A percentile compares a stretch with the other conserved stretches of the same genome.
Conservation (phyloP, 2,113 vertebrate genomes). For the Pleuronectes platessa region DNA sequence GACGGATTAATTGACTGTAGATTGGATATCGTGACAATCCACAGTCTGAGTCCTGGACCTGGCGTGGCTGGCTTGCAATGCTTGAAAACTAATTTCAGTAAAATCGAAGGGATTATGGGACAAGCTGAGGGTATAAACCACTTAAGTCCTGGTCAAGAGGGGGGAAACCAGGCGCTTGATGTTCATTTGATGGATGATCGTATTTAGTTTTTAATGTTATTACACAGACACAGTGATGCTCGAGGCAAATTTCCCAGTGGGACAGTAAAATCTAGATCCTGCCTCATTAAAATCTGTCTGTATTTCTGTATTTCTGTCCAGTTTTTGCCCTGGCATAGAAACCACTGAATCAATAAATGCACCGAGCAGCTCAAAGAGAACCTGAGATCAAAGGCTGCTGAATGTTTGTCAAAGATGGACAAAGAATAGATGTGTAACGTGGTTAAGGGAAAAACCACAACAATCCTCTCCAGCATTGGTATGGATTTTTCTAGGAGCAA, state of each 20-base stretch:
- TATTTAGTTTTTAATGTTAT: no score
- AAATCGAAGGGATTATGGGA: constrained; percentile 16
- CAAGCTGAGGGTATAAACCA: background rate
- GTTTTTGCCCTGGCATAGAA: no score
- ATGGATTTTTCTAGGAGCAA: background rate
- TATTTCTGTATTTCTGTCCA: background rate
- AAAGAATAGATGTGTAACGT: background rate
- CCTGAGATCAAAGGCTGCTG: background rate
- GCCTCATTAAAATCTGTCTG: background rate
- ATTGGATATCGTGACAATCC: constrained; percentile 36
- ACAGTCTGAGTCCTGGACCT: constrained; percentile 16
- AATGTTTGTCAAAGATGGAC: background rate
- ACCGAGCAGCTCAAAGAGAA: background rate
- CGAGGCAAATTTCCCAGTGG: no score
- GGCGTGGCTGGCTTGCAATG: background rate
- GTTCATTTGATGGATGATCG: background rate
- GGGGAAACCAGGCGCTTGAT: background rate
- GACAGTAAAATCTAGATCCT: background rate
- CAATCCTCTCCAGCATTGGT: background rate
- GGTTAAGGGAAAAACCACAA: background rate
- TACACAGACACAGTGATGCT: no score
- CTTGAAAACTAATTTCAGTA: background rate
- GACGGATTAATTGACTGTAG: constrained; percentile 44
- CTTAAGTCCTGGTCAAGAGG: background rate
- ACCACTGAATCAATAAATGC: background rate